Percentiles rank a stretch among this genome's conserved stretches.
phyloP scores from a whole-genome alignment of 2,888 invertebrate genomes.

The Psococerastis gibbosa region DNA sequence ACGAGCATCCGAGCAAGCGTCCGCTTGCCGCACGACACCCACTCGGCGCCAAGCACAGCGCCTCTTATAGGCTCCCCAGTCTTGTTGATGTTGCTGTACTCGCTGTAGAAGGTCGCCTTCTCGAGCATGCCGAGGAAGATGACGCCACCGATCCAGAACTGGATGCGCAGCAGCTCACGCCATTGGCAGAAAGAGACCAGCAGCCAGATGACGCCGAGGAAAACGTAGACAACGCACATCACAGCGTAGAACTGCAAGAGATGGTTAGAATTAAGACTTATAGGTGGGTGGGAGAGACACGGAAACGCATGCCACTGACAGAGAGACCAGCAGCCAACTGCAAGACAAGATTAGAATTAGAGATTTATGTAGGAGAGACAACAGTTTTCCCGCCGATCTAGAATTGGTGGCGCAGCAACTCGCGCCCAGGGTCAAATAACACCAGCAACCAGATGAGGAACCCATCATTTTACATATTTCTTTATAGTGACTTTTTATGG shows the following conservation, averaged over 20 bases:
- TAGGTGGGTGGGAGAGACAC: no score
- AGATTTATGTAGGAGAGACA: no score
- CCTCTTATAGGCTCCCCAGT: constrained; percentile 42
- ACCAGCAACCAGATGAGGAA: constrained; percentile 64
- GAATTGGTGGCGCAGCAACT: constrained; percentile 79
- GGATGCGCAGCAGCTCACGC: constrained; percentile 76
- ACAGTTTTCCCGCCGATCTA: constrained; percentile 97
- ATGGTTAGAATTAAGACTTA: no score
- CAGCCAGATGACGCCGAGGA: constrained; percentile 69
- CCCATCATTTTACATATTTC: no score
- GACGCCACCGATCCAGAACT: constrained; percentile 92
- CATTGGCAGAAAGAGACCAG: constrained; percentile 67
- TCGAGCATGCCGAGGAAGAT: constrained; percentile 68
- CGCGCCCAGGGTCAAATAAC: constrained; percentile 75
- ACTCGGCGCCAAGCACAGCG: constrained; percentile 69
- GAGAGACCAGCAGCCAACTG: constrained; percentile 11
- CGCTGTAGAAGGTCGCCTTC: constrained; percentile 78
- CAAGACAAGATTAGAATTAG: constrained; percentile 11
- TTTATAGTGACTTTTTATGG: no score
- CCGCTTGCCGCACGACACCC: constrained; percentile 79
- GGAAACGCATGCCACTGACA: no score
- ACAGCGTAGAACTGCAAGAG: constrained; percentile 62
- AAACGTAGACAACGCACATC: constrained; percentile 75
- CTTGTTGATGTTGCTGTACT: constrained; percentile 59
- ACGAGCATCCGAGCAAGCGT: constrained; percentile 84